Conservation (phyloP, 2,888 invertebrate species). For the Drosophila dives region DNA sequence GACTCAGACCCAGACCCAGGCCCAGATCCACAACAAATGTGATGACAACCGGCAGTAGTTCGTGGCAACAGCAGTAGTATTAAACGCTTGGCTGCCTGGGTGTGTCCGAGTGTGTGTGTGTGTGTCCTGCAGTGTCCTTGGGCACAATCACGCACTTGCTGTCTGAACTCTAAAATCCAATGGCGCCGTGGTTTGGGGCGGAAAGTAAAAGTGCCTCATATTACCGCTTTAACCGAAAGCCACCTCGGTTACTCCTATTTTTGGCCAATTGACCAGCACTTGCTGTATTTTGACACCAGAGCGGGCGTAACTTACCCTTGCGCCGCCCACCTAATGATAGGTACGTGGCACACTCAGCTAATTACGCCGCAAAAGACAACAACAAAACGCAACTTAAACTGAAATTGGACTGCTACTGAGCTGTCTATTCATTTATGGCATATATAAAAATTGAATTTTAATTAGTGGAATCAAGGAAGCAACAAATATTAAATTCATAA, state of each 20-base stretch:
- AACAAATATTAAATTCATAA: neutral
- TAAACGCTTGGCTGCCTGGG: conserved; percentile 48
- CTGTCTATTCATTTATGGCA: neutral
- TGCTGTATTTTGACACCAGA: conserved; percentile 8
- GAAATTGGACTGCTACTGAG: neutral
- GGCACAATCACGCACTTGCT: conserved; percentile 72
- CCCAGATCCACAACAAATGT: conserved; percentile 51
- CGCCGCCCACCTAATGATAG: neutral
- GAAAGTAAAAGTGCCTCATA: conserved; percentile 52
- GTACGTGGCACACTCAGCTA: conserved; percentile 11
- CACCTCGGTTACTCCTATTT: conserved; percentile 27
- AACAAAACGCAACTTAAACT: neutral
- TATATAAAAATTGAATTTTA: neutral
- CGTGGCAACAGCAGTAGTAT: conserved; percentile 22
- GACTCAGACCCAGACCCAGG: conserved; percentile 3
- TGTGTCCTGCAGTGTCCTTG: conserved; percentile 66
- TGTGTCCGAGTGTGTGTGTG: conserved; percentile 1
- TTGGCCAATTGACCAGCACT: conserved; percentile 31
- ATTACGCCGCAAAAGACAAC: conserved; percentile 27
- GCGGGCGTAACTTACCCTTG: conserved; percentile 4
- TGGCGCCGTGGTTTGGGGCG: neutral
- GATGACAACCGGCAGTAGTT: conserved; percentile 51
- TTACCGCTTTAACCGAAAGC: conserved; percentile 11
- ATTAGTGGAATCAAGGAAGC: neutral
- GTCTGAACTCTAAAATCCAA: conserved; percentile 63